Base-by-base conservation (phyloP, 2,113 vertebrate genomes). In the Tricholaema leucomelas region DNA sequence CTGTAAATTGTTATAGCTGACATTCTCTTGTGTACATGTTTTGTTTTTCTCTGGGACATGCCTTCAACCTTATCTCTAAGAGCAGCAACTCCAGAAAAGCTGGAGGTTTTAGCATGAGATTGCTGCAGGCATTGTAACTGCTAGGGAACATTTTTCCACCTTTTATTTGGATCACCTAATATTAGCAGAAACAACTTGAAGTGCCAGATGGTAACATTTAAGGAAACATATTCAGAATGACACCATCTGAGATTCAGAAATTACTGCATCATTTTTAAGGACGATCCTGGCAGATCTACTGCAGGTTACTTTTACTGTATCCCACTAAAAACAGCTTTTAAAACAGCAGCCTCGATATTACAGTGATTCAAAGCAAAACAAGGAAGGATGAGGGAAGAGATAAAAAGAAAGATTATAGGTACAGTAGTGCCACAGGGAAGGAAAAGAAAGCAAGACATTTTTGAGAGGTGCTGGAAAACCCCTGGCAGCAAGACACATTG, bases 31-130 rank as follows among this genome's bases (percentile, higher is more conserved):
- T 8, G 3, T 36, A 11, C 17, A 21, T 7, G 13, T 40, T 88
- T 86, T 17, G 20, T 8, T 10, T 46, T 85, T 74, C 52, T 35
- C 35, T 38, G 48, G 11, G 11, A 72, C 19, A 80, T 25, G 54
- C 12, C 30, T 20, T 52, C 35, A 40, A 65, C 38, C 33, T 85
- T 74, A 64, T 23, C 10, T 5, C 21, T 10, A 58, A 30, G 10
- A 60, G 12, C 15, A 38, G 38, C 0, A 0, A 67, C 30, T 72
- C 44, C 56, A 42, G 61, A 65, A 74, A 72, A 13, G 7, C 9
- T 40, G 10, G 8, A 3, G 2, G 2, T 0, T 15, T 48, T 38
- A 12, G 5, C 4, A 0, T 74, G 52, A 81, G 44, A 65, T 28
- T 72, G 40, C 58, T 70, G 27, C 28, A 75, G 24, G 13, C 23